Evolutionary conservation across 2,113 vertebrate genomes (phyloP).

Genomic region (Acinonyx jubatus): DNA sequence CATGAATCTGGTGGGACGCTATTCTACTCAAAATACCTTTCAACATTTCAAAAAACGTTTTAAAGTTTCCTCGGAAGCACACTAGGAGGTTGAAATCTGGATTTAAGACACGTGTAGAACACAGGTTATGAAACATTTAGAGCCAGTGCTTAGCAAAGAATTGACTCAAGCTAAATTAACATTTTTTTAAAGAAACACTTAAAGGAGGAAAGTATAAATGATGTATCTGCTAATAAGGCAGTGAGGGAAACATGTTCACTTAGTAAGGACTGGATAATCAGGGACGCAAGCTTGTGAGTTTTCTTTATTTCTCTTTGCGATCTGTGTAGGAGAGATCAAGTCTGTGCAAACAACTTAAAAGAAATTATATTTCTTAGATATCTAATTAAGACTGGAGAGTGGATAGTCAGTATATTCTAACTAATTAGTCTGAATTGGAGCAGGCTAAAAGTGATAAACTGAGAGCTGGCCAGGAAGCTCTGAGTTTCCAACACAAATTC

Average conservation of each 20-base stretch:
- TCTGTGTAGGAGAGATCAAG: slow-evolving; percentile 1
- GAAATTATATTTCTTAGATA: neutral
- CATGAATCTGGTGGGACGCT: neutral
- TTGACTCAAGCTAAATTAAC: slow-evolving; percentile 45
- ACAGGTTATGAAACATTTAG: slow-evolving; percentile 17
- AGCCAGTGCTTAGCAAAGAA: neutral
- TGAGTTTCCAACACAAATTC: neutral
- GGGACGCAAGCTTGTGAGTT: neutral
- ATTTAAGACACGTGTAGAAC: slow-evolving; percentile 30
- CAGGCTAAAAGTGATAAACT: neutral
- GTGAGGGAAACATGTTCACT: neutral
- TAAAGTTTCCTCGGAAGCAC: neutral
- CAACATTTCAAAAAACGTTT: neutral
- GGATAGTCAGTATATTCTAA: slow-evolving; percentile 33
- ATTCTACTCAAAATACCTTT: neutral
- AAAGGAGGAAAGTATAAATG: neutral
- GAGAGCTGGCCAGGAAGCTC: neutral
- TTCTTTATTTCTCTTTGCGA: slow-evolving; percentile 30
- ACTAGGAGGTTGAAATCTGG: neutral
- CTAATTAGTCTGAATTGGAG: slow-evolving; percentile 11
- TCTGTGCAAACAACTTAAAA: neutral
- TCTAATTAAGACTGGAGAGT: slow-evolving; percentile 35
- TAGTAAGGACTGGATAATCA: neutral
- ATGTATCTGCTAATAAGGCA: neutral
- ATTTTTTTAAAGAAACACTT: neutral